A percentile compares a stretch with the other conserved stretches of the same genome.
Evolutionary conservation across 2,888 invertebrate genomes (phyloP).

Genomic region (Eupithecia pulchellata): DNA sequence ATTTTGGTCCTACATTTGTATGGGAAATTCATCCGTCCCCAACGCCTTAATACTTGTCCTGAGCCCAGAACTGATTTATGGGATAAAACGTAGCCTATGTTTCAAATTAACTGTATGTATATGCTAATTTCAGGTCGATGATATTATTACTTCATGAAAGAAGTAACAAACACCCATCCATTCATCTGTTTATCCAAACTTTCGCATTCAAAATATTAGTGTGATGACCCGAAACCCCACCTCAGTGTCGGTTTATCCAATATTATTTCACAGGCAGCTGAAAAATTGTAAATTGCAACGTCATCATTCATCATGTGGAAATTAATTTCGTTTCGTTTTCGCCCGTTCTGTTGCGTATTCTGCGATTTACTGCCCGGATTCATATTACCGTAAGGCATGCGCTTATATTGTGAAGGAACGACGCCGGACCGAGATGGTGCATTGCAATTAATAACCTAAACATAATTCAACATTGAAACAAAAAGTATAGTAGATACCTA

Average conservation of each 20-base stretch:
- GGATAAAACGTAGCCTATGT: too few species aligned
- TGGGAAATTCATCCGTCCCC: too few species aligned
- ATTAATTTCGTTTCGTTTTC: slow-evolving; percentile 76
- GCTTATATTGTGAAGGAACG: not conserved
- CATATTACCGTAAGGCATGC: slow-evolving; percentile 58
- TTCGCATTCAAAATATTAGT: too few species aligned
- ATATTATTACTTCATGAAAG: too few species aligned
- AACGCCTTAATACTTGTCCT: too few species aligned
- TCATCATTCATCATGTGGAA: slow-evolving; percentile 82
- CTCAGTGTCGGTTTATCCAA: slow-evolving; percentile 48
- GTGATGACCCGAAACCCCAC: not conserved
- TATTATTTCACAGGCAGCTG: slow-evolving; percentile 58
- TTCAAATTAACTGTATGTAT: too few species aligned
- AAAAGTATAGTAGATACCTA: not conserved
- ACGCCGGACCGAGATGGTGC: not conserved
- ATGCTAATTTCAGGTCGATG: too few species aligned
- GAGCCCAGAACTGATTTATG: too few species aligned
- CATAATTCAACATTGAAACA: not conserved
- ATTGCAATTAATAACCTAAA: not conserved
- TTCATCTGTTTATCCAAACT: too few species aligned
- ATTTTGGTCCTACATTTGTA: too few species aligned
- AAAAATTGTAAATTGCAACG: slow-evolving; percentile 75
- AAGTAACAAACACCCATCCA: too few species aligned
- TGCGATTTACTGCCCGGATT: slow-evolving; percentile 74
- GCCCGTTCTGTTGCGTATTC: slow-evolving; percentile 67